Base-by-base conservation (phyloP, 2,888 invertebrate species). In the Allolobophora icterica region DNA sequence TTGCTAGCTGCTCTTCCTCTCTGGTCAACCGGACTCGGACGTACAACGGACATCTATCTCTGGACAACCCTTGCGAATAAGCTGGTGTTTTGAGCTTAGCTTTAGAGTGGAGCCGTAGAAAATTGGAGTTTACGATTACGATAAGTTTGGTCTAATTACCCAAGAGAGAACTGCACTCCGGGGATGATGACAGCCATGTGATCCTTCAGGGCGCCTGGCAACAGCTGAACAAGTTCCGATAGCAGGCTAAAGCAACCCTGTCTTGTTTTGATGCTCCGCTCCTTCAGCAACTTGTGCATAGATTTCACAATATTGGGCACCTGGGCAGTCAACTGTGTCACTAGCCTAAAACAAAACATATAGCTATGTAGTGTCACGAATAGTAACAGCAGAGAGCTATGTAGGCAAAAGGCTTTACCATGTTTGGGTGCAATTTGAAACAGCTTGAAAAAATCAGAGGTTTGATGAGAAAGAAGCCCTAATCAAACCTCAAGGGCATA, bases 201-300 rank as follows among this genome's bases (percentile, higher is more conserved):
- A 93, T 97, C 97, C 19, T 97, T 97, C 92, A 99, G 96, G 89
- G 98, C 98, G 91, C 98, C 98, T 4, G 99, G 98, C 93, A 98
- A 96, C 17, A 98, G 98, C 90, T 97, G 96, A 91, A 99, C 97
- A 92, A 99, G 96, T 95, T 99, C 98, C 93, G 98, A 98, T 89
- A 99, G 96, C 92, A 99, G 96, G 21, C 97, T 97, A 94, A 99
- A 97, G 94, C 98, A 98, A 93, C 98, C 98, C 94, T 98, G 98
- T 90, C 99, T 96, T 6, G 95, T 95, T 92, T 95, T 95, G 90
- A 95, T 94, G 93, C 94, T 95, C 93, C 96, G 95, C 92, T 95
- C 95, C 92, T 97, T 97, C 96, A 98, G 97, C 94, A 98, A 97
- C 92, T 97, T 97, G 95, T 98, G 97, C 83, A 99, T 97, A n/a